phyloP scores from a whole-genome alignment of 1,140 invertebrate species.

The Lordiphosa collinella region DNA sequence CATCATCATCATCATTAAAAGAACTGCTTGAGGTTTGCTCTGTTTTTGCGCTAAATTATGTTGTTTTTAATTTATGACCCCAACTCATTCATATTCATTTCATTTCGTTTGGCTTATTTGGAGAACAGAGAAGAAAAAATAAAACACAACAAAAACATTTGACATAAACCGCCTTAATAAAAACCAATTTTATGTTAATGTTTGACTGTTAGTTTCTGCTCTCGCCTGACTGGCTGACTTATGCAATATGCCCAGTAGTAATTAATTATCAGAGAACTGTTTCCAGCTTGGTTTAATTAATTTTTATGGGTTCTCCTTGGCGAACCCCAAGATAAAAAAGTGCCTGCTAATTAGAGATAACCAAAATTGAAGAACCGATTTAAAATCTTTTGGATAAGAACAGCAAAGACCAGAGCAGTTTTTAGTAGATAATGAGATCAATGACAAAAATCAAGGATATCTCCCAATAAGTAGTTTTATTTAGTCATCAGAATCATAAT shows the following conservation, averaged over 20 bases:
- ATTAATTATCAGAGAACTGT: constrained; percentile 45
- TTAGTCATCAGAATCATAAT: too few relatives aligned
- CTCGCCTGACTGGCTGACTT: constrained; percentile 10
- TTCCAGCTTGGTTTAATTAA: constrained; percentile 2
- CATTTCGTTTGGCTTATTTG: constrained; percentile 15
- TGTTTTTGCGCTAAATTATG: constrained; percentile 32
- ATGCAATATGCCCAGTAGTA: constrained; percentile 30
- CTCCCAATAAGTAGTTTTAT: too few relatives aligned
- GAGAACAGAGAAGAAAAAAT: not conserved
- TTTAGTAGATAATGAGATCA: too few relatives aligned
- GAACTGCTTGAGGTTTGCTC: constrained; percentile 21
- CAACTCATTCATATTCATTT: constrained; percentile 60
- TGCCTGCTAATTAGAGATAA: too few relatives aligned
- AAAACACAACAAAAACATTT: constrained; percentile 1
- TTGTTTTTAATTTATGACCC: constrained; percentile 51
- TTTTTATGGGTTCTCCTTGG: constrained; percentile 5
- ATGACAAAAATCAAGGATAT: too few relatives aligned
- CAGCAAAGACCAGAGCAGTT: too few relatives aligned
- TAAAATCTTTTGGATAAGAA: not conserved
- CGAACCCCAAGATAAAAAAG: too few relatives aligned
- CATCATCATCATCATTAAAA: constrained; percentile 49
- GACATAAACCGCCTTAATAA: constrained; percentile 27
- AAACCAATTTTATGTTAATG: constrained; percentile 49
- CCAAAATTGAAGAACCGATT: not conserved
- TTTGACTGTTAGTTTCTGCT: constrained; percentile 6